These are phyloP conservation scores for Patiria pectinifera DNA, from an alignment of 53 echinoderm and acorn worm species.

Conservation along the genomic window DNA sequence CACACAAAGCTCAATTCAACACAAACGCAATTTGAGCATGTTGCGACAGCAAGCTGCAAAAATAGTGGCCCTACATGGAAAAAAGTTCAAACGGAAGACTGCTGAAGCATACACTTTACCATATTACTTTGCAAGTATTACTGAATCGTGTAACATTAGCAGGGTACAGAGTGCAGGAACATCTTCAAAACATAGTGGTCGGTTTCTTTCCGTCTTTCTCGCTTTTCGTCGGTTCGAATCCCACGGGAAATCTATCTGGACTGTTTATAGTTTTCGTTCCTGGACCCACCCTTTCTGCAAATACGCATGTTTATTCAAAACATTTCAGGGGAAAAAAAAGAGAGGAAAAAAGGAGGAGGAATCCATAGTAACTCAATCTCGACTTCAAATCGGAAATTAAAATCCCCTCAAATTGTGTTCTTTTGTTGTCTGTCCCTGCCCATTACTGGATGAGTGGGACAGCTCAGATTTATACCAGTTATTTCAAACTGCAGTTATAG, in stretches of 20 bases:
- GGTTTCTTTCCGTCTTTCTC: background rate
- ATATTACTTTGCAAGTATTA: too few species aligned
- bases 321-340: background rate
- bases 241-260: background rate
- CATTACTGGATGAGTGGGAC: background rate
- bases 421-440: slow-evolving; percentile 37
- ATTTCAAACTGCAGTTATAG: background rate
- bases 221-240: background rate
- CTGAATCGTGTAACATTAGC: too few species aligned
- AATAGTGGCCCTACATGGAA: too few species aligned
- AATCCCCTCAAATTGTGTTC: slow-evolving; percentile 46
- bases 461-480: background rate
- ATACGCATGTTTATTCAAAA: background rate
- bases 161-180: background rate
- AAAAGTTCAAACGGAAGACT: too few species aligned
- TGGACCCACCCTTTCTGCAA: background rate
- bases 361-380: background rate
- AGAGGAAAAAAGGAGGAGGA: background rate
- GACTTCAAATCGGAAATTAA: slow-evolving; percentile 49
- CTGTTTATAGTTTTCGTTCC: slow-evolving; percentile 10
- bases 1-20: too few species aligned
- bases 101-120: too few species aligned
- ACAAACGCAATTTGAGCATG: too few species aligned
- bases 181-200: background rate
- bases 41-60: too few species aligned